Evolutionary conservation across 2,888 invertebrate species (phyloP).

Genomic region (Drosophila stalkeri): DNA sequence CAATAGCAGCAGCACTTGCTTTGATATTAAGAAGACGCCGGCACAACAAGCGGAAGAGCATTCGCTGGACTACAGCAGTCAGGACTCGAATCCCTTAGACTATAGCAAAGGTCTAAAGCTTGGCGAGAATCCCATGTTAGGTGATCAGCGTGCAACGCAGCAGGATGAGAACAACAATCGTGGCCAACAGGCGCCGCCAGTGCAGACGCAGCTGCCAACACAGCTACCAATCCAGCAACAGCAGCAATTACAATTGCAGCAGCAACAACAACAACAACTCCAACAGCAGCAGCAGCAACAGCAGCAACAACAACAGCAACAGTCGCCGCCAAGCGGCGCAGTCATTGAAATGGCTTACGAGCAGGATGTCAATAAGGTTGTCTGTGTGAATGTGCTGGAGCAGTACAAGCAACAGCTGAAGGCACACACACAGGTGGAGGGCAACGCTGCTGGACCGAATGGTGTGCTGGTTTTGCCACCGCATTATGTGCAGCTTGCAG

Average conservation of each 20-base stretch:
- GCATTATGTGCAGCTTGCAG: slow-evolving; percentile 87
- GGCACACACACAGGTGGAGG: slow-evolving; percentile 56
- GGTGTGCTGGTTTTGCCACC: slow-evolving; percentile 87
- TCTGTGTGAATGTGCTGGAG: slow-evolving; percentile 79
- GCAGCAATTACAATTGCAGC: slow-evolving; percentile 13
- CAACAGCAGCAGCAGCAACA: slow-evolving; percentile 10
- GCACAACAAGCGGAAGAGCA: slow-evolving; percentile 79
- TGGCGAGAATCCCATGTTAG: slow-evolving; percentile 35
- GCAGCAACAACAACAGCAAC: slow-evolving; percentile 13
- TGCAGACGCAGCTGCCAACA: slow-evolving; percentile 30
- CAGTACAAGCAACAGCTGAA: slow-evolving; percentile 82
- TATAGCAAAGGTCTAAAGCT: slow-evolving; percentile 85
- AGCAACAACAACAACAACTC: slow-evolving; percentile 16
- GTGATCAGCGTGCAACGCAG: slow-evolving; percentile 53
- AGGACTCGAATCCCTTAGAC: slow-evolving; percentile 86
- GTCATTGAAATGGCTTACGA: slow-evolving; percentile 66
- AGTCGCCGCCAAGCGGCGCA: slow-evolving; percentile 41
- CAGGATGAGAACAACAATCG: slow-evolving; percentile 84
- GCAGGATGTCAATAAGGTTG: slow-evolving; percentile 65
- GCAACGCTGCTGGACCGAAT: slow-evolving; percentile 84
- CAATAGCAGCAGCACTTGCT: slow-evolving; percentile 81
- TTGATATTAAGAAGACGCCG: slow-evolving; percentile 73
- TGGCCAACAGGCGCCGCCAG: slow-evolving; percentile 51
- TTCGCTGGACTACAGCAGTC: slow-evolving; percentile 83
- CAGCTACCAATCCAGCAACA: slow-evolving; percentile 3